Conservation (phyloP, 2,888 invertebrate genomes). For the Drosophila nigritarsus region DNA sequence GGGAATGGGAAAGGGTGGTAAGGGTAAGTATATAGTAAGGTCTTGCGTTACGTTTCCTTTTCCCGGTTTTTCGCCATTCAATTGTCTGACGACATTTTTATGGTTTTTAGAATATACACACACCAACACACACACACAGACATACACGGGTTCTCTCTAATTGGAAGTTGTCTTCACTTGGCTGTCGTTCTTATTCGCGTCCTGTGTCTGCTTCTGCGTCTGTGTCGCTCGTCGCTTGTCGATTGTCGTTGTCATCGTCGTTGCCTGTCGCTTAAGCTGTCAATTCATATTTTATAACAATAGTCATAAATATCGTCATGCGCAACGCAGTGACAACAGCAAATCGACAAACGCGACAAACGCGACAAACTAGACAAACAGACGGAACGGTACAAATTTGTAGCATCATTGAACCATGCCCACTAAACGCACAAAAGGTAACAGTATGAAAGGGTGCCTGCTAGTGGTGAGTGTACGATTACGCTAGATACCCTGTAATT, state of each 20-base stretch:
- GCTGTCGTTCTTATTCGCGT: constrained; percentile 31
- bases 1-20: neutral
- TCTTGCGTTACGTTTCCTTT: constrained; percentile 60
- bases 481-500: neutral
- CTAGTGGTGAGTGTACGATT: neutral
- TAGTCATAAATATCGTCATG: constrained; percentile 82
- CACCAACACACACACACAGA: constrained; percentile 22
- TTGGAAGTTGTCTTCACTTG: constrained; percentile 76
- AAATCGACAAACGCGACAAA: constrained; percentile 46
- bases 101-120: constrained; percentile 63
- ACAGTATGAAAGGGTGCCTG: neutral
- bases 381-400: constrained; percentile 21
- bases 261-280: constrained; percentile 77
- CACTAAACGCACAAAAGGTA: neutral
- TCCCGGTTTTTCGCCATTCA: constrained; percentile 71
- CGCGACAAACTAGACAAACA: constrained; percentile 22
- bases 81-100: constrained; percentile 83
- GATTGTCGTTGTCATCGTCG: constrained; percentile 25
- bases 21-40: constrained; percentile 11
- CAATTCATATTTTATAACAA: constrained; percentile 84
- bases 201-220: constrained; percentile 5
- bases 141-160: constrained; percentile 65
- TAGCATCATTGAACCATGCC: neutral
- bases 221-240: constrained; percentile 28
- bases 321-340: constrained; percentile 75